These are phyloP conservation scores for Misgurnus mizolepis DNA, from an alignment of 2,113 vertebrate species.

Conservation along the genomic window DNA sequence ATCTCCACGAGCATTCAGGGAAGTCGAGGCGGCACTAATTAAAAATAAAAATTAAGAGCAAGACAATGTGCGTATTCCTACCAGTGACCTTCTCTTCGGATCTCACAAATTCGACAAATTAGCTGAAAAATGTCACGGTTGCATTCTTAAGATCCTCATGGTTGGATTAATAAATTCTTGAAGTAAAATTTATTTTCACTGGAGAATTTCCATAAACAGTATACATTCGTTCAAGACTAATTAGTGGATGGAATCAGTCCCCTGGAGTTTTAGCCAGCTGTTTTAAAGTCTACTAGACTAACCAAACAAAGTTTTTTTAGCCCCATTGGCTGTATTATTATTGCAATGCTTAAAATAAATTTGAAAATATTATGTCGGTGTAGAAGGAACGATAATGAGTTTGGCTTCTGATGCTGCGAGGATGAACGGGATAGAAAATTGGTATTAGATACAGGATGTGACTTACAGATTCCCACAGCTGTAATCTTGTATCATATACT, in stretches of 20 bases:
- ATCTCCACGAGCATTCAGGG: background rate
- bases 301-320: constrained; percentile 16
- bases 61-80: constrained; percentile 11
- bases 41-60: constrained; percentile 12
- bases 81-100: constrained; percentile 27
- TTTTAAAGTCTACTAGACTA: constrained; percentile 29
- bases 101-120: constrained; percentile 25
- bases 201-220: constrained; percentile 14
- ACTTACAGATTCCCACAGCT: constrained; percentile 7
- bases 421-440: constrained; percentile 7
- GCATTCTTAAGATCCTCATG: constrained; percentile 11
- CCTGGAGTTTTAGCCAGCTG: constrained; percentile 28
- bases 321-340: background rate
- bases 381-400: constrained; percentile 1
- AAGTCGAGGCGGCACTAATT: constrained; percentile 15
- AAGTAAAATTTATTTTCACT: constrained; percentile 3
- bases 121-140: constrained; percentile 23
- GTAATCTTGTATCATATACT: constrained; percentile 10
- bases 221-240: constrained; percentile 25
- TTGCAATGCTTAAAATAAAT: constrained; percentile 6
- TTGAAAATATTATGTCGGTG: background rate
- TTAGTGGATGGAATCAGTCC: constrained; percentile 8
- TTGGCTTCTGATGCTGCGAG: constrained; percentile 5
- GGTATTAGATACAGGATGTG: background rate
- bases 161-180: constrained; percentile 24